A percentile compares a stretch with the other conserved stretches of the same genome.
phyloP scores from a whole-genome alignment of 2,797 vertebrate genomes.

The Brachymystax lenok region DNA sequence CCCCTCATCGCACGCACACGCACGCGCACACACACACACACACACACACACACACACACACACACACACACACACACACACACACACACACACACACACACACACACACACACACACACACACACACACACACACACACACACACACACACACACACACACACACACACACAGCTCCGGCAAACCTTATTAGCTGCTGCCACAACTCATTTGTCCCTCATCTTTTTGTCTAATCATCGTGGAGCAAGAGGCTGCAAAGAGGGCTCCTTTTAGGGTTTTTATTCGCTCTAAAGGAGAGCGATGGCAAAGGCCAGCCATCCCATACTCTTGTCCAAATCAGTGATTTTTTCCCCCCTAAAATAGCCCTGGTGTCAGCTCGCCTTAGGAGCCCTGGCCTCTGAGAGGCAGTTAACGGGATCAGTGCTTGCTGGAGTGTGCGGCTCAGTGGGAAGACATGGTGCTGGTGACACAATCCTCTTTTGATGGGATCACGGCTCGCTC shows the following conservation, averaged over 20 bases:
- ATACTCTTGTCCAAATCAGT: slow-evolving; percentile 66
- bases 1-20: neutral
- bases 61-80: slow-evolving; percentile 25
- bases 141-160: neutral
- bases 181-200: slow-evolving; percentile 80
- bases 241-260: slow-evolving; percentile 70
- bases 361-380: slow-evolving; percentile 59
- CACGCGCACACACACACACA: slow-evolving; percentile 8
- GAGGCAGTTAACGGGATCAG: slow-evolving; percentile 79
- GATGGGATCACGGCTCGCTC: slow-evolving; percentile 59
- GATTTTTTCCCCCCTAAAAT: slow-evolving; percentile 80
- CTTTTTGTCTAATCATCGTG: slow-evolving; percentile 67
- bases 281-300: slow-evolving; percentile 78
- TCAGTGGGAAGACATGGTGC: slow-evolving; percentile 59
- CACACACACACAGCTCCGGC: slow-evolving; percentile 46
- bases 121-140: too few species aligned
- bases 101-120: slow-evolving; percentile 19
- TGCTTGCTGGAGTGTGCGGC: slow-evolving; percentile 74
- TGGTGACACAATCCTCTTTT: slow-evolving; percentile 63
- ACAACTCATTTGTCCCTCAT: slow-evolving; percentile 81
- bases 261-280: slow-evolving; percentile 71
- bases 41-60: slow-evolving; percentile 23
- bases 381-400: slow-evolving; percentile 58
- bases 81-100: slow-evolving; percentile 23
- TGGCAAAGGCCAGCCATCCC: slow-evolving; percentile 71